Evolutionary conservation across 2,113 vertebrate species (phyloP).

Genomic region (Urocitellus parryii): DNA sequence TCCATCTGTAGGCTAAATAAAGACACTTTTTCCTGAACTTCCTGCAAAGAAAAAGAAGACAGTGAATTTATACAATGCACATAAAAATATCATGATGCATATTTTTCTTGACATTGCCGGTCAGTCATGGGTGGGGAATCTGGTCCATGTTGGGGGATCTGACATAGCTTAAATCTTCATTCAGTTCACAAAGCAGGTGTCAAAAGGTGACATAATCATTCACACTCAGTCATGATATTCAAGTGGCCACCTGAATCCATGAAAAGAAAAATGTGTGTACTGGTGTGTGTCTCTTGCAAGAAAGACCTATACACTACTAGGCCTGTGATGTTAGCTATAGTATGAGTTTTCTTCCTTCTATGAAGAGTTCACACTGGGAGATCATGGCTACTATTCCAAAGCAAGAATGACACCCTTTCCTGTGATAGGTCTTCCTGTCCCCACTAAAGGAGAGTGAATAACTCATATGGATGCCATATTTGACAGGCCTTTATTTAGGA

Average conservation of each 20-base stretch:
- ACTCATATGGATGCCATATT: not conserved
- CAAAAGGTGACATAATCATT: not conserved
- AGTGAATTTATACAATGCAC: not conserved
- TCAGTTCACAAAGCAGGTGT: not conserved
- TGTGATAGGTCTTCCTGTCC: not conserved
- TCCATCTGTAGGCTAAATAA: conserved; percentile 92
- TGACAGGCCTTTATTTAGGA: not conserved
- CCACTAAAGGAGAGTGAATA: not conserved
- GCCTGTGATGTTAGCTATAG: not conserved
- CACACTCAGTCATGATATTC: not conserved
- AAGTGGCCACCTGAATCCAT: not conserved
- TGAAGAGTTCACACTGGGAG: not conserved
- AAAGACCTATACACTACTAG: not conserved
- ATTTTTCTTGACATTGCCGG: not conserved
- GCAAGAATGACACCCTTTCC: not conserved
- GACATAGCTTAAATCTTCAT: not conserved
- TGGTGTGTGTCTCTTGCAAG: not conserved
- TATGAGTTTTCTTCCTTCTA: not conserved
- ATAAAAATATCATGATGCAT: not conserved
- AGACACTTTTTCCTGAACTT: conserved; percentile 93
- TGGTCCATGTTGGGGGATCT: not conserved
- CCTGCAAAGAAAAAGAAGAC: conserved; percentile 87
- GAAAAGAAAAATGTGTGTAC: not conserved
- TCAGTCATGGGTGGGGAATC: not conserved
- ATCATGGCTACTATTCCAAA: not conserved